A percentile compares a stretch with the other conserved stretches of the same genome.
These are phyloP conservation scores for Acipenser transmontanus DNA, from an alignment of 2,797 vertebrate species.

Conservation along the genomic window DNA sequence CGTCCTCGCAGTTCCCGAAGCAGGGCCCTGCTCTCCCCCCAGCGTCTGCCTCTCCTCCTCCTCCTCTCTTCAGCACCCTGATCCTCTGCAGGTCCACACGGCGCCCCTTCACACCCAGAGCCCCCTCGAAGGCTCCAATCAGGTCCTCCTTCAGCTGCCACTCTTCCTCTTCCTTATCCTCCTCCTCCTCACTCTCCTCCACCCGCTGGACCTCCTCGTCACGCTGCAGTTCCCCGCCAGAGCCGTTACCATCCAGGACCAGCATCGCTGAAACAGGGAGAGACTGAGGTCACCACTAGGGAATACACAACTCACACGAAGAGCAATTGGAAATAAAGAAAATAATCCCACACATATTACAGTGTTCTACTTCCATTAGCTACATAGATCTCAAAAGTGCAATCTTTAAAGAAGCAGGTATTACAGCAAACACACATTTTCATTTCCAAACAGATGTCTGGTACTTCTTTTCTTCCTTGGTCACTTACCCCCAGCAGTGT, in stretches of 20 bases:
- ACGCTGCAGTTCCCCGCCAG: constrained; percentile 61
- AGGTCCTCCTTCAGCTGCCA: constrained; percentile 86
- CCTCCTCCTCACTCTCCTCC: constrained; percentile 64
- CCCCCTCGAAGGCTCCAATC: constrained; percentile 84
- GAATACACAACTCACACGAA: no score
- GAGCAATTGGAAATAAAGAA: no score
- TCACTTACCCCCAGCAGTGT: no score
- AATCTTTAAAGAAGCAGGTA: no score
- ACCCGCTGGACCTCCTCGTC: constrained; percentile 52
- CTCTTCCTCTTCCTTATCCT: constrained; percentile 80
- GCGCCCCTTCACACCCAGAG: constrained; percentile 83
- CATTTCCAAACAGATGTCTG: no score
- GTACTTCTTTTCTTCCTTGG: no score
- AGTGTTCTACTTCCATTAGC: no score
- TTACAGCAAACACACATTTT: no score
- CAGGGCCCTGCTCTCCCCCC: constrained; percentile 81
- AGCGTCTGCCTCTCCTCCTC: constrained; percentile 67
- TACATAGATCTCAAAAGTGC: no score
- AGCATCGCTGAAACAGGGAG: constrained; percentile 57
- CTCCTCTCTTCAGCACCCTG: constrained; percentile 85
- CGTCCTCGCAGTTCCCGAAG: constrained; percentile 92
- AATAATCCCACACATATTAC: no score
- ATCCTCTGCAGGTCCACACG: constrained; percentile 90
- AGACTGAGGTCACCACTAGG: neutral
- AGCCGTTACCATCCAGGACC: constrained; percentile 81